phyloP scores from a whole-genome alignment of 2,888 invertebrate genomes.

The Bombylius major region DNA sequence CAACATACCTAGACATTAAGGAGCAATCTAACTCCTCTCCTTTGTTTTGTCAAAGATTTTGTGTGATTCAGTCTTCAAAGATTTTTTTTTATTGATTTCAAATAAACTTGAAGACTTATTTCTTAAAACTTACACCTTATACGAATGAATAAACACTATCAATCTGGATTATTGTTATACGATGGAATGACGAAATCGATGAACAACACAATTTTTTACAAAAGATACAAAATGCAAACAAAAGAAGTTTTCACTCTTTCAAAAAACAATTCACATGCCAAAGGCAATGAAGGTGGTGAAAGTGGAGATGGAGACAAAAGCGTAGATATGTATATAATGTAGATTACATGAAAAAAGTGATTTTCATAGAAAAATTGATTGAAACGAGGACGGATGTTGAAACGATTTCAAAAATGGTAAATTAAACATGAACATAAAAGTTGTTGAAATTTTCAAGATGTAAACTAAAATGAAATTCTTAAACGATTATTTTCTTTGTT shows the following conservation, averaged over 20 bases:
- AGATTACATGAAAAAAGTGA: constrained; percentile 22
- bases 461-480: too few species aligned
- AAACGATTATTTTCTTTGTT: too few species aligned
- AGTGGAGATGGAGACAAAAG: background rate
- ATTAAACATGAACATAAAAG: background rate
- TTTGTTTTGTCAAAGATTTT: background rate
- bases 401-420: background rate
- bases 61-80: too few species aligned
- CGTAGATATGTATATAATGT: background rate
- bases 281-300: background rate
- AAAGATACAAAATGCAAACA: constrained; percentile 22
- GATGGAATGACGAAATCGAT: constrained; percentile 38
- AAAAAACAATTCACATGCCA: too few species aligned
- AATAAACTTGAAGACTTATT: constrained; percentile 6
- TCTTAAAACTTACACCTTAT: constrained; percentile 17
- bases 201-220: constrained; percentile 31
- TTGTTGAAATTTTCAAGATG: too few species aligned
- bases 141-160: constrained; percentile 46
- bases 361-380: constrained; percentile 36
- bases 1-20: constrained; percentile 28
- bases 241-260: background rate
- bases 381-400: constrained; percentile 30
- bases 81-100: background rate
- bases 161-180: constrained; percentile 24
- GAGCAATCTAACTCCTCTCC: constrained; percentile 16